phyloP scores from a whole-genome alignment of 1,140 invertebrate species.

The Colletes gigas region DNA sequence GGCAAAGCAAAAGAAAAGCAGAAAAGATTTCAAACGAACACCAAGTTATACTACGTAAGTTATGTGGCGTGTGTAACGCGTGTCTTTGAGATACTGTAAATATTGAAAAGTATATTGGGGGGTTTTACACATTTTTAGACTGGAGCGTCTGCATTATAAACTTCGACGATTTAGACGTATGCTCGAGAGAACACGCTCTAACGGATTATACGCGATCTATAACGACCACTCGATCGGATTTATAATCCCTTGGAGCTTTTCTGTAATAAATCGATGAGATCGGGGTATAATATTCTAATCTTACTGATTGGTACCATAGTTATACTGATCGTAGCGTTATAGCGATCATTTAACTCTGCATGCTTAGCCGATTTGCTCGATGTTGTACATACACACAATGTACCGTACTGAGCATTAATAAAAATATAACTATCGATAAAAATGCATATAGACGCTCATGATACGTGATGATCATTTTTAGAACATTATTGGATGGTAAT shows the following conservation, averaged over 20 bases:
- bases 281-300: slow-evolving; percentile 53
- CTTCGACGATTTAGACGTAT: background rate
- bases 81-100: slow-evolving; percentile 53
- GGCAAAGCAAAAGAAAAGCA: background rate
- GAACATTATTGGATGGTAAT: slow-evolving; percentile 63
- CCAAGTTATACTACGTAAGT: slow-evolving; percentile 59
- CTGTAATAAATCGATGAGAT: slow-evolving; percentile 52
- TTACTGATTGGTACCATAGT: slow-evolving; percentile 67
- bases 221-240: slow-evolving; percentile 10
- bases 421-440: slow-evolving; percentile 56
- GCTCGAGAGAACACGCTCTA: slow-evolving; percentile 10
- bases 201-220: slow-evolving; percentile 26
- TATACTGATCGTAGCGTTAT: slow-evolving; percentile 64
- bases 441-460: slow-evolving; percentile 59
- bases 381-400: slow-evolving; percentile 47
- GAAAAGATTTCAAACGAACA: slow-evolving; percentile 36
- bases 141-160: slow-evolving; percentile 40
- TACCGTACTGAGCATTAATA: slow-evolving; percentile 56
- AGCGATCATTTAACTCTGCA: slow-evolving; percentile 69
- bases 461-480: slow-evolving; percentile 67
- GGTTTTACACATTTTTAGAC: slow-evolving; percentile 62
- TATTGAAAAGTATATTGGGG: slow-evolving; percentile 50
- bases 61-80: slow-evolving; percentile 29
- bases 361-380: slow-evolving; percentile 70
- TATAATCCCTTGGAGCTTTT: slow-evolving; percentile 26